Conservation (phyloP, 2,888 invertebrate genomes). For the Stenchaetothrips biformis region DNA sequence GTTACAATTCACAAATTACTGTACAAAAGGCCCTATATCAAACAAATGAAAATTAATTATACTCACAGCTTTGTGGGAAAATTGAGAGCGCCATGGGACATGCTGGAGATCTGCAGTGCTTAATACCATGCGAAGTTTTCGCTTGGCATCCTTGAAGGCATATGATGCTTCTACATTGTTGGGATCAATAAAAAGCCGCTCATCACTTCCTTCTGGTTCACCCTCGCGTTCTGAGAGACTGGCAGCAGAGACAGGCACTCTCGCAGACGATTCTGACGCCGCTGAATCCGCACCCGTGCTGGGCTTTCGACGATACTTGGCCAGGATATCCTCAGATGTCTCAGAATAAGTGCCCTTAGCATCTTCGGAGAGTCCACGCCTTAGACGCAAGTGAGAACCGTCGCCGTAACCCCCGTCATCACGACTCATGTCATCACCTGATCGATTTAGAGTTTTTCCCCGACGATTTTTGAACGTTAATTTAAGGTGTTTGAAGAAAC, state of each 20-base stretch:
- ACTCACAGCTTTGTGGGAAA: constrained; percentile 30
- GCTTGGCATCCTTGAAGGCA: constrained; percentile 55
- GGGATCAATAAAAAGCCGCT: constrained; percentile 51
- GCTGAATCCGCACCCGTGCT: constrained; percentile 52
- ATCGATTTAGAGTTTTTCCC: constrained; percentile 51
- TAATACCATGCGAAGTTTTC: constrained; percentile 83
- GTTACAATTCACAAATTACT: constrained; percentile 30
- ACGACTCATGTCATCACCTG: constrained; percentile 44
- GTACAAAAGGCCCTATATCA: constrained; percentile 33
- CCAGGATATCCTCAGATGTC: constrained; percentile 87
- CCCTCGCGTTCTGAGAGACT: constrained; percentile 35
- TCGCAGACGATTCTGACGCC: constrained; percentile 20
- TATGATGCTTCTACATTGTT: constrained; percentile 42
- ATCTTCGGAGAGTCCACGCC: constrained; percentile 46
- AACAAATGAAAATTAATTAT: constrained; percentile 35
- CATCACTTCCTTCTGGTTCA: constrained; percentile 48
- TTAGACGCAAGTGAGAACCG: constrained; percentile 36
- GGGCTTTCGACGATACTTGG: constrained; percentile 79
- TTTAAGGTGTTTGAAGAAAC: constrained; percentile 70
- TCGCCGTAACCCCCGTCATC: constrained; percentile 43
- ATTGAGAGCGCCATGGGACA: constrained; percentile 43
- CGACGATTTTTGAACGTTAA: constrained; percentile 60
- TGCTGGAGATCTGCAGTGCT: constrained; percentile 80
- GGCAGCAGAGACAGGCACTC: background rate
- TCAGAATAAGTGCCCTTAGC: constrained; percentile 50